Base-by-base conservation (phyloP, 2,888 invertebrate genomes). In the Drosophila setosimentum region DNA sequence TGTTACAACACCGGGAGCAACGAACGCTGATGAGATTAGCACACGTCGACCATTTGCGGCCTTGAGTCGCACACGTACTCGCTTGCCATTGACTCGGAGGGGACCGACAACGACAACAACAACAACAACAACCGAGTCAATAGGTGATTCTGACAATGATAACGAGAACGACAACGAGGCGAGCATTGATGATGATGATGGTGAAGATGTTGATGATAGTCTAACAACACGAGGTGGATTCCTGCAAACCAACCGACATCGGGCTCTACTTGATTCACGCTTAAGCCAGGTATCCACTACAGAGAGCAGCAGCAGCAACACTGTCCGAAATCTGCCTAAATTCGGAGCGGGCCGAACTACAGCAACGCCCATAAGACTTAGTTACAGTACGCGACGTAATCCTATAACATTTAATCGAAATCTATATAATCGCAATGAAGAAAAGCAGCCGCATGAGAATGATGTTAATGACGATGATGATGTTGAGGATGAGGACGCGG, bases 241-340 rank as follows among this genome's bases (percentile, higher is more conserved):
- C 32, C 51, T 81, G 55, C 80, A 86, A 68, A 86, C 87, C 1
- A 89, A 89, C 59, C 80, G 89, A 2, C 87, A 89, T 65, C 78
- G 87, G 3, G 79, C 87, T 0, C 40, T 83, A 33, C n/a, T 68
- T 13, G 55, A 54, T 18, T 4, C 66, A 33, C 48, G 45, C 24
- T 30, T 8, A 18, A 64, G 27, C 11, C 57, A 63, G 27, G 11
- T 49, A n/a, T 24, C 30, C 1, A 60, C 53, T 29, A 24, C 50
- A n/a, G 35, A 24, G 7, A 42, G 27, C 18, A 55, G 11, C 18
- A 45, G n/a, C 48, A 48, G 33, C 33, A 62, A 10, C 21, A 29
- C 30, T 27, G 32, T 24, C 7, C 37, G 37, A 18, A 66, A 42
- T n/a, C 60, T 60, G 5, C 35, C 59, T 0, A 69, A 7, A 18